A percentile compares a stretch with the other conserved stretches of the same genome.
phyloP scores from a whole-genome alignment of 1,140 invertebrate genomes.

The Drosophila busckii region DNA sequence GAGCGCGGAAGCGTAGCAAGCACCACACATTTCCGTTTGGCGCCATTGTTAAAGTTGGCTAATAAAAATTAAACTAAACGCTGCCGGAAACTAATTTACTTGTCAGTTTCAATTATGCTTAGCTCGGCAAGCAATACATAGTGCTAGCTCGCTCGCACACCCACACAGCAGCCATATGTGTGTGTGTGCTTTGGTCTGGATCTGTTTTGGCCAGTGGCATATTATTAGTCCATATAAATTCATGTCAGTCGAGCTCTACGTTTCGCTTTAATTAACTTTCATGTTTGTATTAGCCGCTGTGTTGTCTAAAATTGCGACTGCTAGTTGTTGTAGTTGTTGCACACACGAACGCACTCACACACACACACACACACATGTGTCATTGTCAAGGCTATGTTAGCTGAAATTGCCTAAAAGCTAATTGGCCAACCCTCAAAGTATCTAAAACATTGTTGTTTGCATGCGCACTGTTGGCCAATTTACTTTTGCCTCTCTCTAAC shows the following conservation, averaged over 20 bases:
- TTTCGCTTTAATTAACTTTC: constrained; percentile 77
- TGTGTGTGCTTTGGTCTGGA: constrained; percentile 2
- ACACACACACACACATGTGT: constrained; percentile 24
- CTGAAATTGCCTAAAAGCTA: constrained; percentile 48
- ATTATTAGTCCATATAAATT: constrained; percentile 75
- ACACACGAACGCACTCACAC: too few relatives aligned
- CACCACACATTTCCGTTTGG: constrained; percentile 26
- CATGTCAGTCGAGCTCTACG: constrained; percentile 68
- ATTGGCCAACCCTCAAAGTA: constrained; percentile 41
- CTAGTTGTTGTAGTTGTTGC: constrained; percentile 27
- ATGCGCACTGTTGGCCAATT: constrained; percentile 51
- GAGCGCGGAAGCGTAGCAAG: constrained; percentile 4
- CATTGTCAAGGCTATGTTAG: constrained; percentile 34
- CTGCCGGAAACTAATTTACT: constrained; percentile 66
- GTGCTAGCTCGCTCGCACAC: too few relatives aligned
- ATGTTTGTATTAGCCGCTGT: constrained; percentile 68
- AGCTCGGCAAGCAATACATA: too few relatives aligned
- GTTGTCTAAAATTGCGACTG: constrained; percentile 47
- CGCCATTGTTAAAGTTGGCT: constrained; percentile 5
- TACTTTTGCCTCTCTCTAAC: background rate
- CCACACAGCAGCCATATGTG: too few relatives aligned
- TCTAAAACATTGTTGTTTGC: constrained; percentile 17
- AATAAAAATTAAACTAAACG: constrained; percentile 57
- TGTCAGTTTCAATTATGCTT: constrained; percentile 72
- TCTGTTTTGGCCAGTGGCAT: constrained; percentile 43